Conservation (phyloP, 2,113 vertebrate genomes). For the Rafetus swinhoei region DNA sequence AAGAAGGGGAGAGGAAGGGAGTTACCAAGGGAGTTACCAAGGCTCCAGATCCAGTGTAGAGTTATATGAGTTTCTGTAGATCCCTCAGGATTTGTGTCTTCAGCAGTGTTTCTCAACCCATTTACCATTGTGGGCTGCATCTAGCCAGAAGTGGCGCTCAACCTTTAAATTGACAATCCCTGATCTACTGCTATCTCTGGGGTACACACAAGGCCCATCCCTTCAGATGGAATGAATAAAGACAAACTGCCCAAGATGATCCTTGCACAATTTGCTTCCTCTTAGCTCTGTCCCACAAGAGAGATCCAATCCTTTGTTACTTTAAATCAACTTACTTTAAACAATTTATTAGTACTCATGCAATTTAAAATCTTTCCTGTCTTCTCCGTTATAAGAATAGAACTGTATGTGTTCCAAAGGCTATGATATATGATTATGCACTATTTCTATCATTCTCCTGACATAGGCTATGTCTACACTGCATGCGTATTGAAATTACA, state of each 20-base stretch:
- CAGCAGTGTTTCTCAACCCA: not conserved
- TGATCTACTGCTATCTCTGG: not conserved
- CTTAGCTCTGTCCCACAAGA: not conserved
- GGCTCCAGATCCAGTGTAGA: not conserved
- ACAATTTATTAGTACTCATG: not conserved
- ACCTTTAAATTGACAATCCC: too few species aligned
- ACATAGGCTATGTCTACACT: not conserved
- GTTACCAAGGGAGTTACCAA: not conserved
- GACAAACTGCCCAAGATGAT: not conserved
- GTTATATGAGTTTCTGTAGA: not conserved
- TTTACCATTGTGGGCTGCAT: too few species aligned
- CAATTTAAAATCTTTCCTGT: not conserved
- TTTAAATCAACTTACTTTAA: not conserved
- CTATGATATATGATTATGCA: not conserved
- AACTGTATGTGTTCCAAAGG: not conserved
- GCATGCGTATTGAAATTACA: too few species aligned
- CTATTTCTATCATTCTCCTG: not conserved
- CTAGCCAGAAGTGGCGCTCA: too few species aligned
- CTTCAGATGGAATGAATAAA: not conserved
- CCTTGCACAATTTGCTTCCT: not conserved
- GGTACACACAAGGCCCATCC: not conserved
- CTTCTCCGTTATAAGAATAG: not conserved
- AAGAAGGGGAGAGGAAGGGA: too few species aligned
- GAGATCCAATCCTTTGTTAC: not conserved
- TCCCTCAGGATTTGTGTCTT: not conserved